These are phyloP conservation scores for Phalacrocorax aristotelis DNA, from an alignment of 2,113 vertebrate species.

Conservation along the genomic window DNA sequence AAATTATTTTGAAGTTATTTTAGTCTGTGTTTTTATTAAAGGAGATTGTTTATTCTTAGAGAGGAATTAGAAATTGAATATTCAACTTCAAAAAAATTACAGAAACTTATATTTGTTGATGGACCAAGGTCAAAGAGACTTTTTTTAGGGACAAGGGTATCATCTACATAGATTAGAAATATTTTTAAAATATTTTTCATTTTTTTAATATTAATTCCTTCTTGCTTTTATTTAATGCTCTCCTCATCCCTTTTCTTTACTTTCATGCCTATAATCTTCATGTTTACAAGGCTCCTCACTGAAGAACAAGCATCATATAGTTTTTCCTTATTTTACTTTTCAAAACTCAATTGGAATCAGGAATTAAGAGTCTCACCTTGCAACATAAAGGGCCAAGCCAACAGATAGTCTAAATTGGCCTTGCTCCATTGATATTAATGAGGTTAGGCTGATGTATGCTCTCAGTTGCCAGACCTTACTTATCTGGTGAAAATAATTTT, in stretches of 20 bases:
- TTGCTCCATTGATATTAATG: neutral
- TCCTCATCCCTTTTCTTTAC: neutral
- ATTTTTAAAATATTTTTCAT: neutral
- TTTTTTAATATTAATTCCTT: neutral
- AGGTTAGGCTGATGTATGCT: neutral
- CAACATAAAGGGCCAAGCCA: neutral
- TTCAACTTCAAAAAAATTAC: neutral
- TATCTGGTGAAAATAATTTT: neutral
- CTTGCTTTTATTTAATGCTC: neutral
- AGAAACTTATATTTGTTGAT: neutral
- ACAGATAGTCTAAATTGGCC: neutral
- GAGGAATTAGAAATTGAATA: neutral
- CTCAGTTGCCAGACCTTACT: neutral
- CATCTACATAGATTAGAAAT: neutral
- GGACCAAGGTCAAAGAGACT: neutral
- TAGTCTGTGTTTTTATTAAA: neutral
- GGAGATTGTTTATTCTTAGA: neutral
- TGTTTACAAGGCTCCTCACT: neutral
- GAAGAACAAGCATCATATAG: neutral
- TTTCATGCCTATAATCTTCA: neutral
- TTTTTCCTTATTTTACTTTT: neutral
- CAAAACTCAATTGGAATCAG: neutral
- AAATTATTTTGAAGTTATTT: neutral
- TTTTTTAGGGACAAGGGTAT: neutral
- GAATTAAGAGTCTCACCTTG: neutral